Evolutionary conservation across 2,888 invertebrate species (phyloP).

Genomic region (Nephrotoma guestfalica): DNA sequence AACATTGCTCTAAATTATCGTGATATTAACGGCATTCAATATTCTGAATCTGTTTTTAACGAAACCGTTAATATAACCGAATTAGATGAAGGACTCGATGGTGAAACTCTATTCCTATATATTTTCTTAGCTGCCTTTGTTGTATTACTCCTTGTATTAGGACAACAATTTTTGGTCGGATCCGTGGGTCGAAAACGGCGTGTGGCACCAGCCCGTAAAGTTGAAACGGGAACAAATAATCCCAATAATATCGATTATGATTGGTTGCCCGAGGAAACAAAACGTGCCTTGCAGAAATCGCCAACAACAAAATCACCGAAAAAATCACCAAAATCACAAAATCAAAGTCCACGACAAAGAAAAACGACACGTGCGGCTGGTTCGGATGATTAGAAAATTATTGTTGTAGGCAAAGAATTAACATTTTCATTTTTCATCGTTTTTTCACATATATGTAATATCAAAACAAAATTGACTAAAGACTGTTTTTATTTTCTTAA

Average conservation of each 20-base stretch:
- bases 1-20: slow-evolving; percentile 85
- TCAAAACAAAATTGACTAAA: neutral
- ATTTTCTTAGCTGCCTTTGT: slow-evolving; percentile 84
- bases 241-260: slow-evolving; percentile 92
- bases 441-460: neutral
- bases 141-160: slow-evolving; percentile 72
- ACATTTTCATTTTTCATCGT: neutral
- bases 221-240: slow-evolving; percentile 85
- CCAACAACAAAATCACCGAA: slow-evolving; percentile 49
- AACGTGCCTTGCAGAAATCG: slow-evolving; percentile 68
- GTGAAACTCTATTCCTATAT: slow-evolving; percentile 97
- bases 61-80: slow-evolving; percentile 94
- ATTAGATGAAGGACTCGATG: slow-evolving; percentile 91
- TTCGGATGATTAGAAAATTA: neutral
- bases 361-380: slow-evolving; percentile 55
- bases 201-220: slow-evolving; percentile 41
- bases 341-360: slow-evolving; percentile 60
- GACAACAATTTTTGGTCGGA: slow-evolving; percentile 75
- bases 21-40: slow-evolving; percentile 49
- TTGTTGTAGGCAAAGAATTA: neutral
- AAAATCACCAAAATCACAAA: slow-evolving; percentile 31
- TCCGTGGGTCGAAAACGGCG: slow-evolving; percentile 54
- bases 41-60: slow-evolving; percentile 86
- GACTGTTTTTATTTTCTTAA: neutral
- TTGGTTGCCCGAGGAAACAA: slow-evolving; percentile 89